Conservation (phyloP, 2,888 invertebrate species). For the Disparrhopalites patrizii region DNA sequence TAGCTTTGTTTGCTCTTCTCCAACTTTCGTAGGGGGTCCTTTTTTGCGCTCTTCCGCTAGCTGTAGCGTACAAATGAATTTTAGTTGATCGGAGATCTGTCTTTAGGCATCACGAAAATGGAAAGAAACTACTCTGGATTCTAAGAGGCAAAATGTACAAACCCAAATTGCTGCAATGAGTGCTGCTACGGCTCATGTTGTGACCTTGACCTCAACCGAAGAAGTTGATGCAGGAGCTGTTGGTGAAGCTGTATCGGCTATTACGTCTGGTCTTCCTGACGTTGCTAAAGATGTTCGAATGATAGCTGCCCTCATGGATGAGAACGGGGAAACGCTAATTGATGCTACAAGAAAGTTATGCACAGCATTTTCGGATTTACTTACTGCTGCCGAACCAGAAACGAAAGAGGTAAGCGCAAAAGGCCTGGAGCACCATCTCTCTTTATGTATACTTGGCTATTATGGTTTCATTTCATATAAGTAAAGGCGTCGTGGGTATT, state of each 20-base stretch:
- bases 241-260: conserved; percentile 94
- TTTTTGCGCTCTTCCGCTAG: too few species aligned
- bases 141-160: conserved; percentile 91
- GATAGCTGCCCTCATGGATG: conserved; percentile 92
- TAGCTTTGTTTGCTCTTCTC: too few species aligned
- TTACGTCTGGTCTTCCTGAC: conserved; percentile 92
- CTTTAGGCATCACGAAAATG: conserved; percentile 75
- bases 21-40: too few species aligned
- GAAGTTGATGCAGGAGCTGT: conserved; percentile 95
- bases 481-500: background rate
- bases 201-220: conserved; percentile 78
- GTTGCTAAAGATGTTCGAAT: conserved; percentile 92
- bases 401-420: conserved; percentile 66
- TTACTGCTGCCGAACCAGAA: conserved; percentile 93
- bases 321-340: conserved; percentile 78
- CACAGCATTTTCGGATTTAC: conserved; percentile 87
- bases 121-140: conserved; percentile 90
- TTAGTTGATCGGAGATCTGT: too few species aligned
- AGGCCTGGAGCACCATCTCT: background rate
- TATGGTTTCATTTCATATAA: background rate
- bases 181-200: conserved; percentile 96
- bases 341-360: conserved; percentile 91
- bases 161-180: conserved; percentile 99
- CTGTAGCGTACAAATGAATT: too few species aligned
- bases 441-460: background rate